Percentiles rank a stretch among this genome's conserved stretches.
Conservation (phyloP, 2,113 vertebrate genomes). For the Pseudopipra pipra region DNA sequence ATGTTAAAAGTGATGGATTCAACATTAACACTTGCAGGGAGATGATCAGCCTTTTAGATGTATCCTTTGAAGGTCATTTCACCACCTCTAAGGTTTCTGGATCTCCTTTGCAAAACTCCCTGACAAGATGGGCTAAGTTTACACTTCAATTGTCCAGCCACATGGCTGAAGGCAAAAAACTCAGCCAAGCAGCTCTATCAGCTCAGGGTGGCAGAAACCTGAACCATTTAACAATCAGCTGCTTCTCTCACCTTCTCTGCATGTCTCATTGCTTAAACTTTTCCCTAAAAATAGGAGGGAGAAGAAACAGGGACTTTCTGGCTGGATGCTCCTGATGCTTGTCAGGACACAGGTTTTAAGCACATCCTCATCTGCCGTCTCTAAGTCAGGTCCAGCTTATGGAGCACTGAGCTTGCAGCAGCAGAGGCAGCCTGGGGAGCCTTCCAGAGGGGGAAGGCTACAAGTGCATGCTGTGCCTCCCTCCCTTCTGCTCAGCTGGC, state of each 20-base stretch:
- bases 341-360: background rate
- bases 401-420: background rate
- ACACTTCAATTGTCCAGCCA: background rate
- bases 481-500: background rate
- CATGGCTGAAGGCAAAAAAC: background rate
- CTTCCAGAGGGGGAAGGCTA: background rate
- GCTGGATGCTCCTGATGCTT: background rate
- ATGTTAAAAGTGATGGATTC: conserved; percentile 89
- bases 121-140: background rate
- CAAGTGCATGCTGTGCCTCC: background rate
- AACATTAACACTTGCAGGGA: conserved; percentile 82
- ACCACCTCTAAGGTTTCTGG: background rate
- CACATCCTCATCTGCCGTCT: background rate
- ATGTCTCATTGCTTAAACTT: background rate
- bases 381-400: background rate
- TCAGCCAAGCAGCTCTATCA: background rate
- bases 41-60: conserved; percentile 90
- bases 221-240: background rate
- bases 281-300: background rate
- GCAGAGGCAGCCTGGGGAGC: background rate
- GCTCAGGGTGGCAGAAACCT: background rate
- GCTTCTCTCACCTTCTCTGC: background rate
- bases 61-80: conserved; percentile 79
- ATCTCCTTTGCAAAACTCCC: background rate
- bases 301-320: background rate